Evolutionary conservation across 2,113 vertebrate genomes (phyloP).

Genomic region (Pogona vitticeps): DNA sequence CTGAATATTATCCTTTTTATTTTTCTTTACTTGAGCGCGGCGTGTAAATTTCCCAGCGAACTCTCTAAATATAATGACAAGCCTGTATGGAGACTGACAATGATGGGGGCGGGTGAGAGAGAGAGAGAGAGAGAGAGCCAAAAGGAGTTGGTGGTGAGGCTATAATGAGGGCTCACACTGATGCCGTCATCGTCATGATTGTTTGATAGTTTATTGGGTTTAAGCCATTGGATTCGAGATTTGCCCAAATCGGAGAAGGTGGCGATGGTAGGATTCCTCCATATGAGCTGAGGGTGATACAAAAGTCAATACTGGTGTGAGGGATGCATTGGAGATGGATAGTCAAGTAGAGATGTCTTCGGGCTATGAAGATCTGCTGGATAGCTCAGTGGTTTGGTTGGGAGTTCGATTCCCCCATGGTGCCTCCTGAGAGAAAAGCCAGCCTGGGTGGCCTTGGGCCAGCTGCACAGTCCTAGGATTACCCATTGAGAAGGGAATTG

Average conservation of each 20-base stretch:
- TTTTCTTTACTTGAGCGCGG: slow-evolving; percentile 34
- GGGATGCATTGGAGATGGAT: background rate
- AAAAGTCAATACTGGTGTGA: background rate
- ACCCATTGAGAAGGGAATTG: no score
- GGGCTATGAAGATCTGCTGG: no score
- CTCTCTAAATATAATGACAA: slow-evolving; percentile 45
- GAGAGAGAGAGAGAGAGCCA: slow-evolving; percentile 36
- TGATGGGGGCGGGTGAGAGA: background rate
- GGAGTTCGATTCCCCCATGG: no score
- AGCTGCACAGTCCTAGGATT: no score
- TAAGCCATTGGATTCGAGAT: slow-evolving; percentile 7
- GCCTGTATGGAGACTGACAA: background rate
- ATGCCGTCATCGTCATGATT: slow-evolving; percentile 8
- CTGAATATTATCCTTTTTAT: slow-evolving; percentile 17
- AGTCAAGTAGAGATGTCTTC: background rate
- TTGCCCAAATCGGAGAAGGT: background rate
- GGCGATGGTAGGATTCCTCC: background rate
- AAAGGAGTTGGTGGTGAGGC: slow-evolving; percentile 24
- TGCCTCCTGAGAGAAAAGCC: no score
- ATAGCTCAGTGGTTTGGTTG: no score
- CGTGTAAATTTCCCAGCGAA: slow-evolving; percentile 54
- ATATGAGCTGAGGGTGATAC: background rate
- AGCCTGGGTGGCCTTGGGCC: no score
- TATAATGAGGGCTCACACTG: slow-evolving; percentile 5
- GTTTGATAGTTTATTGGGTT: slow-evolving; percentile 23